Base-by-base conservation (phyloP, 2,113 vertebrate species). In the human (Homo sapiens) region DNA sequence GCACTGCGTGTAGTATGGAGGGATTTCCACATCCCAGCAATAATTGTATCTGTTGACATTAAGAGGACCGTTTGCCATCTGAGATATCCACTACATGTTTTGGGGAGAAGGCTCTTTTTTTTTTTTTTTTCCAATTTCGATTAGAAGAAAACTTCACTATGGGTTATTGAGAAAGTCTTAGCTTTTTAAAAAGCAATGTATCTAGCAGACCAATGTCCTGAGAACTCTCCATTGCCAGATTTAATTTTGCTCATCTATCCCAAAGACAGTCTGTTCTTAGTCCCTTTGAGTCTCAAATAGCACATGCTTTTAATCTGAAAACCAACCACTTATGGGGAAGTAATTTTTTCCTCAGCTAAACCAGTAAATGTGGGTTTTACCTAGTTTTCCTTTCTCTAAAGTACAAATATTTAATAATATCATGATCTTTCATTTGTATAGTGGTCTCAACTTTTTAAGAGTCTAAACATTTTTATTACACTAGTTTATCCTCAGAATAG, bases 31-130 rank as follows among this genome's bases (percentile, higher is more conserved):
- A 16, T 82, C 75, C 30, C 30, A 84, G 68, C 59, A 75, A 64
- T 45, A 83, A 95, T 89, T 75, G 57, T 38, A 89, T 96, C 50
- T 89, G 76, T 66, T 96, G 90, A 95, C 84, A 94, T 96, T 92
- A 90, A 88, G 22, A 93, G 66, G 52, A 88, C 70, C 82, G 30
- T 78, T 92, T 86, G 81, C 55, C 96, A 89, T 86, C 17, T 64
- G 66, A 32, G 96, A 95, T 92, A 94, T 30, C 57, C 32, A 86
- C 8, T 87, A 17, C 14, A 76, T 76, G n/a, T 79, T 97, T 89
- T 75, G 32, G 45, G 43, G 86, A n/a, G 89, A 97, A 95, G 50
- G 16, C 12, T 72, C 6, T 73, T 64, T 79, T 17, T 13, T 13
- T 20, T 13, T 20, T 23, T 76, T 45, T 48, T 55, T 55, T n/a